phyloP scores from a whole-genome alignment of 2,797 vertebrate species.

The Fistularia commersonii region DNA sequence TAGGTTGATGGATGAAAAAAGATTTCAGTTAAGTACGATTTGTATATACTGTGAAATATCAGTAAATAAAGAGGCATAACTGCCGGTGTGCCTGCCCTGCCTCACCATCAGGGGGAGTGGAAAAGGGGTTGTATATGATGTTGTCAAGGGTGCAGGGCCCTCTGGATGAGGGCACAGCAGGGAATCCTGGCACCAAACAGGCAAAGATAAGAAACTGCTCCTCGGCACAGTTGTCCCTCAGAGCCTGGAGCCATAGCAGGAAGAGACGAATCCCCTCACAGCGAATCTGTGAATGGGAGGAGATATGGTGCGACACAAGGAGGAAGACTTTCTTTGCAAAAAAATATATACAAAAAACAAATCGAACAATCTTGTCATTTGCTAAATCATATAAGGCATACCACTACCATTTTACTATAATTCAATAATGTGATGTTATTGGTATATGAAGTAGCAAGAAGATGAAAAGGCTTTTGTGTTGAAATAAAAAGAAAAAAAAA shows the following conservation, averaged over 20 bases:
- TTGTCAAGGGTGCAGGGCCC: conserved; percentile 94
- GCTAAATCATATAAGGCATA: background rate
- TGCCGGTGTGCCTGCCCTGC: background rate
- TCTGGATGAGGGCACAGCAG: conserved; percentile 83
- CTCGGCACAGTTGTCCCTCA: conserved; percentile 92
- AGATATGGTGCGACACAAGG: background rate
- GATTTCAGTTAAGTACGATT: background rate
- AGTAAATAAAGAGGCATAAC: background rate
- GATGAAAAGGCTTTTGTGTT: background rate
- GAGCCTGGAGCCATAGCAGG: conserved; percentile 96
- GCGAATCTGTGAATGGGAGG: conserved; percentile 80
- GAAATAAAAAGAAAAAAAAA: background rate
- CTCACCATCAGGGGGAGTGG: conserved; percentile 83
- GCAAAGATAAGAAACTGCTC: conserved; percentile 96
- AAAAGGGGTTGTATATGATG: conserved; percentile 85
- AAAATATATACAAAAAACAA: background rate
- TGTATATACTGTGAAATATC: background rate
- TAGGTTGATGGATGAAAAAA: conserved; percentile 19
- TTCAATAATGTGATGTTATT: background rate
- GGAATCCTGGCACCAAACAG: conserved; percentile 96
- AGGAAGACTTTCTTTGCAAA: background rate
- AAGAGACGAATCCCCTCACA: conserved; percentile 97
- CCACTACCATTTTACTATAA: too few relatives aligned
- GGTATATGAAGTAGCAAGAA: background rate
- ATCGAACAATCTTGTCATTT: background rate